Percentiles rank a stretch among this genome's conserved stretches.
Evolutionary conservation across 2,113 vertebrate genomes (phyloP).

Genomic region (Corydoras sp.): DNA sequence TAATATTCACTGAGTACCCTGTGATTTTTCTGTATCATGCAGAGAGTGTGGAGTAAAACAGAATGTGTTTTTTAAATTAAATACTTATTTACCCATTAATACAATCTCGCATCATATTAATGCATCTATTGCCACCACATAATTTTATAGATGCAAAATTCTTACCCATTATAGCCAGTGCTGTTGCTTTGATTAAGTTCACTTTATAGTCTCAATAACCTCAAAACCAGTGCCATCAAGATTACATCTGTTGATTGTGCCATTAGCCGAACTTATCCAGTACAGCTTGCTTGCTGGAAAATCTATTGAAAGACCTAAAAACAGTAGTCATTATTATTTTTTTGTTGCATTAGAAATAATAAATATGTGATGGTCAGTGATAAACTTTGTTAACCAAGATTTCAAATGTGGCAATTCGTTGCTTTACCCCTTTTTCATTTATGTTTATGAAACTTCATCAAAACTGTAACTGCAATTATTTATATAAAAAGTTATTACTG

Average conservation of each 20-base stretch:
- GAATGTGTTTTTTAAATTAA: not conserved
- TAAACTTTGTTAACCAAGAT: no score
- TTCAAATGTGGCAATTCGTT: no score
- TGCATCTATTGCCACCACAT: not conserved
- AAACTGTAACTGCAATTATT: no score
- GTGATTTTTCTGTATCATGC: no score
- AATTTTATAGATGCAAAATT: slow-evolving; percentile 38
- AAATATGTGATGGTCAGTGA: no score
- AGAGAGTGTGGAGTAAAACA: not conserved
- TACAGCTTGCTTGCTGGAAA: slow-evolving; percentile 88
- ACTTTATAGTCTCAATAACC: slow-evolving; percentile 90
- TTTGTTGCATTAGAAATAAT: no score
- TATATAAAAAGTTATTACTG: no score
- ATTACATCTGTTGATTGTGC: slow-evolving; percentile 96
- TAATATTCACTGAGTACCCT: no score
- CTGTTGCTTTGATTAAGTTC: slow-evolving; percentile 87
- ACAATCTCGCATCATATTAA: not conserved
- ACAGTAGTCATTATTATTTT: no score
- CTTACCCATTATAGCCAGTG: slow-evolving; percentile 97
- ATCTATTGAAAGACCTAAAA: slow-evolving; percentile 88
- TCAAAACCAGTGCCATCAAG: slow-evolving; percentile 89
- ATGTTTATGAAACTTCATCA: no score
- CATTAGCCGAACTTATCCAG: slow-evolving; percentile 97
- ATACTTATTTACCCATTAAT: not conserved
- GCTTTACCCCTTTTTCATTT: no score